These are phyloP conservation scores for Nothoprocta pentlandii DNA, from an alignment of 2,113 vertebrate species.

Conservation along the genomic window DNA sequence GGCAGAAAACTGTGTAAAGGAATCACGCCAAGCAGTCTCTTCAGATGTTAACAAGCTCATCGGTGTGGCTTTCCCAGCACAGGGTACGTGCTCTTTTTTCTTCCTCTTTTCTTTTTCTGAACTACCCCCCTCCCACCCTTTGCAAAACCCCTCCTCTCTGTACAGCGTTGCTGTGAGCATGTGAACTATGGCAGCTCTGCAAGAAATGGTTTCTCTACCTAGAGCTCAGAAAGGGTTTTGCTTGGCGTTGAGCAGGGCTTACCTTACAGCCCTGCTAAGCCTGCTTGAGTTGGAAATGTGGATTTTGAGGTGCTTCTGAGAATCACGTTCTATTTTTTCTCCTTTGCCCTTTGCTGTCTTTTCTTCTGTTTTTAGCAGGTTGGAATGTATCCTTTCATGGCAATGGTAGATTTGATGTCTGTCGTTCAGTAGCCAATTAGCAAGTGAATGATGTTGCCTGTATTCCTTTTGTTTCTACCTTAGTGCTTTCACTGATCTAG, in stretches of 20 bases:
- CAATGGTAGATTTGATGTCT: constrained; percentile 2
- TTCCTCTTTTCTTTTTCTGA: neutral
- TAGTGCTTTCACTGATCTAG: neutral
- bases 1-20: constrained; percentile 60
- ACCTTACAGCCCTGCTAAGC: neutral
- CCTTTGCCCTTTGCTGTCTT: neutral
- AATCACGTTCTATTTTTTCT: neutral
- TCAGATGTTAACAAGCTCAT: constrained; percentile 80
- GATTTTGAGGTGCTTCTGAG: neutral
- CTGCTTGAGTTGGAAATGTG: neutral
- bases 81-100: constrained; percentile 34
- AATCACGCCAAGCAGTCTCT: constrained; percentile 76
- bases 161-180: neutral
- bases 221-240: neutral
- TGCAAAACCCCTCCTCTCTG: constrained; percentile 5
- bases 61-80: constrained; percentile 72
- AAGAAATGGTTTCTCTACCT: constrained; percentile 20
- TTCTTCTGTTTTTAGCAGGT: neutral
- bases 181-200: constrained; percentile 24
- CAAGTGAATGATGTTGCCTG: constrained; percentile 8
- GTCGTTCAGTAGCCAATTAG: constrained; percentile 11
- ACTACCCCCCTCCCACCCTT: neutral
- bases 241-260: neutral
- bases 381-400: neutral
- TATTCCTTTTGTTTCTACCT: neutral